Base-by-base conservation (phyloP, 2,113 vertebrate species). In the Fregata magnificens region DNA sequence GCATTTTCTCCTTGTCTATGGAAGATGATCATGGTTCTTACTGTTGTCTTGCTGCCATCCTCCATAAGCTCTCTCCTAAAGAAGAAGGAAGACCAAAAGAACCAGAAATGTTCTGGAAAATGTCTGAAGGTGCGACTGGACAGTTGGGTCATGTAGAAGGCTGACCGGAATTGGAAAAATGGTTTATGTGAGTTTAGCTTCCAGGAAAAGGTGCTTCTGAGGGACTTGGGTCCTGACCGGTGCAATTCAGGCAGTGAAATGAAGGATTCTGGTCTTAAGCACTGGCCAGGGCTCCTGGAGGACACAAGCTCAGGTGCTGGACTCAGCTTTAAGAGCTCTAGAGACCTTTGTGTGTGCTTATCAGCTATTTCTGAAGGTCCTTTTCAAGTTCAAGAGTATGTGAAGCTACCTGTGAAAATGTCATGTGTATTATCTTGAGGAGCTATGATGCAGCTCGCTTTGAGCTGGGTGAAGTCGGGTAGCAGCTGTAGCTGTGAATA, bases 391-490 rank as follows among this genome's bases (percentile, higher is more conserved):
- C 53, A 71, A 47, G 72, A 16, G 25, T 13, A 17, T 80, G 28
- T 15, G 9, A 91, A 91, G 15, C 59, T 34, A n/a, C 42, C 26
- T 63, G 32, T 74, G 81, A 42, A 74, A 42, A 63, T 42, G 31
- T 6, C 7, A 6, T 2, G 2, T 31, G 19, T 47, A 19, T 61
- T 69, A 50, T 19, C 38, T 42, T 7, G n/a, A 79, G 65, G 65
- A 86, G 82, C 78, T 62, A 45, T 42, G 77, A 55, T 18, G 38
- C 10, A 59, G 17, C 45, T 78, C 0, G 0, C 11, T 38, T 21
- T 47, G 77, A 45, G 24, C 59, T 17, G 22, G 7, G 8, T 62
- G 76, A 38, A 26, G 34, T 9, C 0, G 0, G 10, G 40, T 4
- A 34, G 58, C 34, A 32, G 52, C 38, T 55, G 53, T 11, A 38